Conservation (phyloP, 2,888 invertebrate genomes). For the Frankliniella intonsa region DNA sequence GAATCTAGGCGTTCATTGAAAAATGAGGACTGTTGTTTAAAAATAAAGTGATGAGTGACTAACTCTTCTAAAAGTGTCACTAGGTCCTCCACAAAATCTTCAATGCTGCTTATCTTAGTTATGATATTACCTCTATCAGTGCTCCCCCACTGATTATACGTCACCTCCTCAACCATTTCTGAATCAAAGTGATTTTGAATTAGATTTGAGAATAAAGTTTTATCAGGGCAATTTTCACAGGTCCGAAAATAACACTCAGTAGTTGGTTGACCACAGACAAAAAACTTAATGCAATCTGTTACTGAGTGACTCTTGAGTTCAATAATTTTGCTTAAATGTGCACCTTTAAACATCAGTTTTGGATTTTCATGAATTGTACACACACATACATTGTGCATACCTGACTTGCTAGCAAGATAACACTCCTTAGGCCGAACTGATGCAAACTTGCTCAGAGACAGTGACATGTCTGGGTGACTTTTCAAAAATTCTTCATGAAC, state of each 20-base stretch:
- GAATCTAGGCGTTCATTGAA: neutral
- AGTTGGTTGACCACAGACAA: neutral
- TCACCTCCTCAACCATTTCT: neutral
- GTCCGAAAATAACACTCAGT: neutral
- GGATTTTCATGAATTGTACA: neutral
- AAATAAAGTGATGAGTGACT: neutral
- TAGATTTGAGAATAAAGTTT: neutral
- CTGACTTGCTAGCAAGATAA: neutral
- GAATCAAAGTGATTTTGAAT: neutral
- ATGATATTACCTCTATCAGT: neutral
- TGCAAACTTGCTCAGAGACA: neutral
- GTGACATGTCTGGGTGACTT: neutral
- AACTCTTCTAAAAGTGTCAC: neutral
- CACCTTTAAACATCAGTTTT: neutral
- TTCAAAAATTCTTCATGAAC: neutral
- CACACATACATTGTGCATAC: neutral
- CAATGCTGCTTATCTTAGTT: neutral
- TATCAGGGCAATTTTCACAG: neutral
- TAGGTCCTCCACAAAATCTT: neutral
- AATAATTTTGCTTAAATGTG: too few relatives aligned
- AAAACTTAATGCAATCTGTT: neutral
- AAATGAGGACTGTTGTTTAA: neutral
- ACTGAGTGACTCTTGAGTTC: neutral
- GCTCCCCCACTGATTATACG: neutral
- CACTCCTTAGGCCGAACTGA: neutral